A percentile compares a stretch with the other conserved stretches of the same genome.
phyloP scores from a whole-genome alignment of 2,797 vertebrate genomes.

The Microchirus variegatus region DNA sequence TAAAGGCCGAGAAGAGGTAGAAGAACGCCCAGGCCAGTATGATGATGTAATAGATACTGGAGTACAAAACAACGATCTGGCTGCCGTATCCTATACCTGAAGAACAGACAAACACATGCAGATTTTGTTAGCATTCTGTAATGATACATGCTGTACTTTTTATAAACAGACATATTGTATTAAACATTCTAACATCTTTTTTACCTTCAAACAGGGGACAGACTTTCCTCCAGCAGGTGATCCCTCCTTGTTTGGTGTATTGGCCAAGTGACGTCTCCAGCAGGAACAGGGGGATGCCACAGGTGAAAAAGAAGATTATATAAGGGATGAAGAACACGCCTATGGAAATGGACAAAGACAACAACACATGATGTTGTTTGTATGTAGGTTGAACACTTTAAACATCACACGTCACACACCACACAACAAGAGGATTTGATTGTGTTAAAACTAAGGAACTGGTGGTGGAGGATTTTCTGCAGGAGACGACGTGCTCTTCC shows the following conservation, averaged over 20 bases:
- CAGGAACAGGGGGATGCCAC: constrained; percentile 84
- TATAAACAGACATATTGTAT: neutral
- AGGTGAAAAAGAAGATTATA: constrained; percentile 80
- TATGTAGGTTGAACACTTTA: neutral
- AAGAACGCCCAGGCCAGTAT: constrained; percentile 85
- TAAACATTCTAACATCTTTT: neutral
- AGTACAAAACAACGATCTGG: constrained; percentile 82
- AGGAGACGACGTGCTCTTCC: no score
- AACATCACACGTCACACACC: neutral
- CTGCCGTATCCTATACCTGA: constrained; percentile 81
- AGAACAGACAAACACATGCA: constrained; percentile 47
- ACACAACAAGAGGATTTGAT: no score
- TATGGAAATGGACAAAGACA: constrained; percentile 41
- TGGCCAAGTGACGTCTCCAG: constrained; percentile 82
- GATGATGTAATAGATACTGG: constrained; percentile 83
- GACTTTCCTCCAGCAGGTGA: constrained; percentile 83
- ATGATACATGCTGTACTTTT: neutral
- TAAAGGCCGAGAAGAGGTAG: constrained; percentile 83
- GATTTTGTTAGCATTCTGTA: neutral
- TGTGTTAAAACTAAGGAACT: no score
- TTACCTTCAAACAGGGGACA: constrained; percentile 86
- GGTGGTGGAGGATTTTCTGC: no score
- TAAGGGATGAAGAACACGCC: constrained; percentile 86
- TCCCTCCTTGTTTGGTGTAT: constrained; percentile 81
- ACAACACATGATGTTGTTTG: constrained; percentile 13